Evolutionary conservation across 2,797 vertebrate species (phyloP).

Genomic region (Falco berigora): DNA sequence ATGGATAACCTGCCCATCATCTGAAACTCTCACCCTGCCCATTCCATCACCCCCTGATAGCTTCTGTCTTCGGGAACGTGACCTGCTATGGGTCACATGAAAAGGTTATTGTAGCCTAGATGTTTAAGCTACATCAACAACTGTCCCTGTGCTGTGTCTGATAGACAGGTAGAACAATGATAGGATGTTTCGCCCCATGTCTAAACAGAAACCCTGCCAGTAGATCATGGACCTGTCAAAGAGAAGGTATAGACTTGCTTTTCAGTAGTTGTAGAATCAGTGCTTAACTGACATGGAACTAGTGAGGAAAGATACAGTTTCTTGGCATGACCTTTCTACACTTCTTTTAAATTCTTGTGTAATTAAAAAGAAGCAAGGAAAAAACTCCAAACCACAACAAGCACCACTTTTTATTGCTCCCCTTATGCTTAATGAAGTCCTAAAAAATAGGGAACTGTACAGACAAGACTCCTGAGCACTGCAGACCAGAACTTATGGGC

Average conservation of each 20-base stretch:
- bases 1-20: background rate
- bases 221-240: background rate
- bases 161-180: background rate
- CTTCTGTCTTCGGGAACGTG: background rate
- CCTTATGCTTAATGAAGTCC: background rate
- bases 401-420: background rate
- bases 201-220: background rate
- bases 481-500: background rate
- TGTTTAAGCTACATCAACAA: background rate
- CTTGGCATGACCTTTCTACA: background rate
- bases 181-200: background rate
- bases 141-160: background rate
- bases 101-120: background rate
- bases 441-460: background rate
- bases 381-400: constrained; percentile 10
- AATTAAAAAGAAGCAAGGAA: constrained; percentile 36
- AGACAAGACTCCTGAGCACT: background rate
- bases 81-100: background rate
- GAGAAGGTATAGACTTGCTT: background rate
- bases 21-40: background rate
- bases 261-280: background rate
- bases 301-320: background rate
- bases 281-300: background rate
- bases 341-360: background rate
- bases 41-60: background rate